These are phyloP conservation scores for Cirrhinus mrigala DNA, from an alignment of 2,797 vertebrate genomes.

Conservation along the genomic window DNA sequence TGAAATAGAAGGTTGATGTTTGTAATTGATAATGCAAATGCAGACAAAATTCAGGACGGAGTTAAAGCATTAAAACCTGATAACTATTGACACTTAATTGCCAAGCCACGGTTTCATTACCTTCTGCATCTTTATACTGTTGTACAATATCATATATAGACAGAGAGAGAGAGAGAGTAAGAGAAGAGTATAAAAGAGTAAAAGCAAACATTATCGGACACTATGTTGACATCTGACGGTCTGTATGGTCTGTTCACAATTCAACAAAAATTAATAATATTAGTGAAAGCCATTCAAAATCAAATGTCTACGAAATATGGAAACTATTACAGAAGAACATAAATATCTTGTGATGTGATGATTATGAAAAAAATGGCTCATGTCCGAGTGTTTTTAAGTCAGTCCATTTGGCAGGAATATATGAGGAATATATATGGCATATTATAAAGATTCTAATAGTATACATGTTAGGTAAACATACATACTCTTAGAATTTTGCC, in stretches of 20 bases:
- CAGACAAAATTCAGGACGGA: neutral
- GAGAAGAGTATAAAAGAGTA: no score
- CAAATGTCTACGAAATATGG: neutral
- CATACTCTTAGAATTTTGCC: neutral
- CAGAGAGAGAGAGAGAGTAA: no score
- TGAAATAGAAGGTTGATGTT: neutral
- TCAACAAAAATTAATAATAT: neutral
- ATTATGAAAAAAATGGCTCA: slow-evolving; percentile 27
- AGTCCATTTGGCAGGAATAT: slow-evolving; percentile 26
- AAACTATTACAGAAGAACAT: slow-evolving; percentile 9
- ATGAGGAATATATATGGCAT: neutral
- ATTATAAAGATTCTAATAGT: slow-evolving; percentile 3
- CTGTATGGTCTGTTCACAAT: slow-evolving; percentile 23
- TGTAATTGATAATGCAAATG: slow-evolving; percentile 23
- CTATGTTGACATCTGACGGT: slow-evolving; percentile 29
- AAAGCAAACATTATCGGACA: slow-evolving; percentile 13
- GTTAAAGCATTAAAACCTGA: neutral
- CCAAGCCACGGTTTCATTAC: neutral
- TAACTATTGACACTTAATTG: neutral
- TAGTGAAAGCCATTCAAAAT: neutral
- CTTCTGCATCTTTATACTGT: neutral
- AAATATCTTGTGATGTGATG: slow-evolving; percentile 13
- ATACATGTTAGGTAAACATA: slow-evolving; percentile 17
- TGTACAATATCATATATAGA: no score
- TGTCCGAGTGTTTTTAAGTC: slow-evolving; percentile 15